A percentile compares a stretch with the other conserved stretches of the same genome.
phyloP scores from a whole-genome alignment of 2,888 invertebrate species.

The Villa cingulata region DNA sequence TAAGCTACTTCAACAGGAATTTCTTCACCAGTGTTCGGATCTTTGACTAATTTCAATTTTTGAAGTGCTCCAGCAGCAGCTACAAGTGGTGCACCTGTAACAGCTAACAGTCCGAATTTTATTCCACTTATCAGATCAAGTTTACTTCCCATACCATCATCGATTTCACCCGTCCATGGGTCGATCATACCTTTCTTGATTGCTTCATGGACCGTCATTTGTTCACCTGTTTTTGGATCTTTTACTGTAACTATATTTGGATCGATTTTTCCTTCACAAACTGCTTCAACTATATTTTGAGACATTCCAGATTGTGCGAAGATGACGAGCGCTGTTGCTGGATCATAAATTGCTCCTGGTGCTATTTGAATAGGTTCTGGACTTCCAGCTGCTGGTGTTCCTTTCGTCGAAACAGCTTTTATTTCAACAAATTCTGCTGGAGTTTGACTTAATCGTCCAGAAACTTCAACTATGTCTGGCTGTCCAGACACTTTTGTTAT shows the following conservation, averaged over 20 bases:
- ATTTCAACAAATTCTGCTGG: constrained; percentile 39
- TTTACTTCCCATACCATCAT: constrained; percentile 49
- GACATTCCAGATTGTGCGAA: constrained; percentile 57
- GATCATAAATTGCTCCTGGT: constrained; percentile 64
- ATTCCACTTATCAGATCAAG: constrained; percentile 60
- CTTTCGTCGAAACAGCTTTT: constrained; percentile 36
- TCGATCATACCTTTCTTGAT: constrained; percentile 62
- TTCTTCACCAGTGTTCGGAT: constrained; percentile 68
- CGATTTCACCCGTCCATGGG: constrained; percentile 52
- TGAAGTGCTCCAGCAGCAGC: constrained; percentile 56
- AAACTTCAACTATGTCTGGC: constrained; percentile 59
- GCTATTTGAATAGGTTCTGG: constrained; percentile 59
- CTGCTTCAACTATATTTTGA: constrained; percentile 58
- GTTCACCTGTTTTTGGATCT: constrained; percentile 54
- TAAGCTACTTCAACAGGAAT: constrained; percentile 70
- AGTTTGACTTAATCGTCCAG: constrained; percentile 39
- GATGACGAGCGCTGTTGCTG: constrained; percentile 58
- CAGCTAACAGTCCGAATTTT: constrained; percentile 60
- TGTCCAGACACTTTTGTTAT: constrained; percentile 58
- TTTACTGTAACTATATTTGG: constrained; percentile 51
- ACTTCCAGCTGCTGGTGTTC: constrained; percentile 28
- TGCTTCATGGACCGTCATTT: constrained; percentile 60
- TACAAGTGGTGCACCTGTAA: constrained; percentile 60
- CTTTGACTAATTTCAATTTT: constrained; percentile 54
- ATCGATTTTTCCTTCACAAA: constrained; percentile 60